Evolutionary conservation across 2,888 invertebrate species (phyloP).

Genomic region (Leptogaster cylindrica): DNA sequence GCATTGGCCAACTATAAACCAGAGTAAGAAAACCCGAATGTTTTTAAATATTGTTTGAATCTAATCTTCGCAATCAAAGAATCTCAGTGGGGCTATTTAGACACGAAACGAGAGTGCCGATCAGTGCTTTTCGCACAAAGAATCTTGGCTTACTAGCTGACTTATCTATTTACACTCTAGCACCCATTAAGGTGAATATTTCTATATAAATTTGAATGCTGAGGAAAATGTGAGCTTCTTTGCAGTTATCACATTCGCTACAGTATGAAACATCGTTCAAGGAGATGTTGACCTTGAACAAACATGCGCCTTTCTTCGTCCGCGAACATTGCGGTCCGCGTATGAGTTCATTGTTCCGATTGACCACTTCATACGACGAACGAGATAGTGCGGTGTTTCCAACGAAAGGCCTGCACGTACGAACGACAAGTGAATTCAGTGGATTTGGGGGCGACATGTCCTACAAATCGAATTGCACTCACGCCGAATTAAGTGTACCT

Average conservation of each 20-base stretch:
- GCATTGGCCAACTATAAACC: slow-evolving; percentile 65
- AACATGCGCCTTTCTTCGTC: slow-evolving; percentile 80
- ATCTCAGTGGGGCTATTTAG: slow-evolving; percentile 77
- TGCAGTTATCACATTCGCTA: slow-evolving; percentile 78
- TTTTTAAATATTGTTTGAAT: not conserved
- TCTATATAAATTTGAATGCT: slow-evolving; percentile 59
- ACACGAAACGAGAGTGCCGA: slow-evolving; percentile 61
- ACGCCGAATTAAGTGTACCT: slow-evolving; percentile 73
- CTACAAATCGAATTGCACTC: slow-evolving; percentile 82
- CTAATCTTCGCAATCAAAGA: slow-evolving; percentile 61
- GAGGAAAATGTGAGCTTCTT: not conserved
- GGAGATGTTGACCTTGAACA: slow-evolving; percentile 75
- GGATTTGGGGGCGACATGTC: slow-evolving; percentile 86
- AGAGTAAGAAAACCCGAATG: slow-evolving; percentile 66
- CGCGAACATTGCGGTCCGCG: slow-evolving; percentile 84
- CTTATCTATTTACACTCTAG: slow-evolving; percentile 69
- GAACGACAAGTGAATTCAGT: slow-evolving; percentile 82
- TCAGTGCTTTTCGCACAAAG: slow-evolving; percentile 75
- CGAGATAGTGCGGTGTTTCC: slow-evolving; percentile 85
- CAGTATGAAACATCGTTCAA: slow-evolving; percentile 89
- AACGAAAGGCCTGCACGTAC: slow-evolving; percentile 72
- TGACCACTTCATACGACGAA: slow-evolving; percentile 78
- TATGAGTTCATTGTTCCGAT: slow-evolving; percentile 85
- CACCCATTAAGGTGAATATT: slow-evolving; percentile 63
- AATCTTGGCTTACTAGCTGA: slow-evolving; percentile 82